Evolutionary conservation across 2,113 vertebrate genomes (phyloP).

Genomic region (Phaethornis superciliosus): DNA sequence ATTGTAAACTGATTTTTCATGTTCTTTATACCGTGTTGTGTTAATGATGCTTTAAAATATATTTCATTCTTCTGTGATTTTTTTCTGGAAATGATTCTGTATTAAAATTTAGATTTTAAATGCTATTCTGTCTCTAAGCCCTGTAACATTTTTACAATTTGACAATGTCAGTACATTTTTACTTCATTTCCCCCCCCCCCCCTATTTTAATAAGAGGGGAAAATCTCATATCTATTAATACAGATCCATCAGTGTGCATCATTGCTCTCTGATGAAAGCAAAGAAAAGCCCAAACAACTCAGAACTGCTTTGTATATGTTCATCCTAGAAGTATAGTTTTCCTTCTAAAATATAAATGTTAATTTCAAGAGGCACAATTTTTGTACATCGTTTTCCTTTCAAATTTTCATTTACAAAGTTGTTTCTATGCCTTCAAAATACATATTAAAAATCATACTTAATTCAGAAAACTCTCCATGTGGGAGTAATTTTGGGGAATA

Average conservation of each 20-base stretch:
- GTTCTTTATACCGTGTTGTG: neutral
- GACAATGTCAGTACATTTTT: neutral
- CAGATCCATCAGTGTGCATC: neutral
- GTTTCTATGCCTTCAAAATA: neutral
- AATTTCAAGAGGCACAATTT: neutral
- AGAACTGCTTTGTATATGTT: neutral
- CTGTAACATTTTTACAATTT: neutral
- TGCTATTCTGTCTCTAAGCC: neutral
- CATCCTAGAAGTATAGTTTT: neutral
- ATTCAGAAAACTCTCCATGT: neutral
- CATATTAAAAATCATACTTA: neutral
- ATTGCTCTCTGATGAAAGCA: neutral
- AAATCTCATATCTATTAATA: accelerated
- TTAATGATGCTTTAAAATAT: neutral
- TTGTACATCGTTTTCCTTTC: neutral
- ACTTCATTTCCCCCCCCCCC: too few species aligned
- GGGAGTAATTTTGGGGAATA: neutral
- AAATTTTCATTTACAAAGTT: neutral
- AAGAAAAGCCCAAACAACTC: neutral
- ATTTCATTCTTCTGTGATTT: neutral
- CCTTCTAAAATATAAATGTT: neutral
- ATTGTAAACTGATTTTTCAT: neutral
- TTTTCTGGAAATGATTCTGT: neutral
- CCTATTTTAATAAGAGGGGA: neutral
- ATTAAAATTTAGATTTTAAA: neutral